Percentiles rank a stretch among this genome's conserved stretches.
Conservation (phyloP, 1,140 invertebrate genomes). For the Adelges cooleyi region DNA sequence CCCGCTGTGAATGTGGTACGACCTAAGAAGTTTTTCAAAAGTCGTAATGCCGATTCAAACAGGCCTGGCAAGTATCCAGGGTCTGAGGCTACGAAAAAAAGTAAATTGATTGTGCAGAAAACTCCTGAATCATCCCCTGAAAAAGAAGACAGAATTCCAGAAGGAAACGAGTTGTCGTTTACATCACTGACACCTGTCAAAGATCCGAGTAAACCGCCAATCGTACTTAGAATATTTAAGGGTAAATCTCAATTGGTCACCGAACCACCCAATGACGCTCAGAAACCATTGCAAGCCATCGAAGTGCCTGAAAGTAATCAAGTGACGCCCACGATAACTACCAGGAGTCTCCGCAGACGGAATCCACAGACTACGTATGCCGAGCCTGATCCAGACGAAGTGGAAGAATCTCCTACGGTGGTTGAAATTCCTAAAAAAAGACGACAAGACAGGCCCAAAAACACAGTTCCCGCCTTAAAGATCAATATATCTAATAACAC, state of each 20-base stretch:
- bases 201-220: conserved; percentile 49
- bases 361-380: conserved; percentile 22
- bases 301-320: conserved; percentile 27
- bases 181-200: conserved; percentile 31
- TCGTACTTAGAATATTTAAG: conserved; percentile 54
- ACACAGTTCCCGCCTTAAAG: conserved; percentile 11
- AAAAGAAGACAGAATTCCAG: conserved; percentile 18
- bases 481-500: conserved; percentile 20
- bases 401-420: conserved; percentile 10
- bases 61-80: conserved; percentile 13
- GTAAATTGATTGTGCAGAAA: conserved; percentile 12
- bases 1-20: conserved; percentile 39
- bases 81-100: conserved; percentile 2
- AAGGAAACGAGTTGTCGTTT: conserved; percentile 7
- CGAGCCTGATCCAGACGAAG: conserved; percentile 31
- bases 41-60: conserved; percentile 50
- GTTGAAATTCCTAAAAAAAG: conserved; percentile 22
- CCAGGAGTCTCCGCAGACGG: conserved; percentile 21
- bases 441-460: conserved; percentile 11
- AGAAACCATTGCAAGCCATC: conserved; percentile 14
- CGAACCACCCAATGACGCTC: conserved; percentile 15
- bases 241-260: conserved; percentile 42
- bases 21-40: conserved; percentile 85
- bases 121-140: conserved; percentile 31
- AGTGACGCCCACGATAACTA: conserved; percentile 28